phyloP scores from a whole-genome alignment of 92 coral and sea anemone species.

The Porites cylindrica region DNA sequence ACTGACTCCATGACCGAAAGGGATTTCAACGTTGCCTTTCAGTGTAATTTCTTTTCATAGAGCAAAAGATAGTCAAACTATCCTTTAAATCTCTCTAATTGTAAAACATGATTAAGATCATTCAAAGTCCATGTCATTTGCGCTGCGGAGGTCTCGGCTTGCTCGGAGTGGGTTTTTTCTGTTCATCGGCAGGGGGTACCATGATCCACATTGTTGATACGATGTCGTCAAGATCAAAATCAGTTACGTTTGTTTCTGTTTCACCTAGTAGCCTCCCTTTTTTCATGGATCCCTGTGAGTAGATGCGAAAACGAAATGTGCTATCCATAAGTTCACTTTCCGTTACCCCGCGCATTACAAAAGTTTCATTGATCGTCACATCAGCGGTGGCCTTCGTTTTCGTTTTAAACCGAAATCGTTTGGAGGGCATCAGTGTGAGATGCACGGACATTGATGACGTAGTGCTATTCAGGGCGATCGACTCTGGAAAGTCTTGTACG shows the following conservation, averaged over 20 bases:
- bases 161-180: constrained; percentile 24
- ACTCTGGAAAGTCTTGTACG: constrained; percentile 65
- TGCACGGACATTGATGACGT: constrained; percentile 68
- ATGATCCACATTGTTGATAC: constrained; percentile 69
- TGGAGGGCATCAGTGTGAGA: constrained; percentile 65
- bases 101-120: not conserved
- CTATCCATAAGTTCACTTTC: constrained; percentile 54
- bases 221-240: constrained; percentile 74
- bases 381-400: constrained; percentile 71
- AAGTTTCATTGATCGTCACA: constrained; percentile 68
- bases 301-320: constrained; percentile 65
- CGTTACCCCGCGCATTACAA: constrained; percentile 65
- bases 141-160: constrained; percentile 11
- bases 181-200: constrained; percentile 53
- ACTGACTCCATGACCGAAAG: too few species aligned
- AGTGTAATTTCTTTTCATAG: too few species aligned
- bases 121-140: not conserved
- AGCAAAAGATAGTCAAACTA: too few species aligned
- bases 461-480: constrained; percentile 43
- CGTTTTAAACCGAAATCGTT: constrained; percentile 73
- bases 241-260: constrained; percentile 56
- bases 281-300: constrained; percentile 67
- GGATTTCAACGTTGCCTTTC: too few species aligned
- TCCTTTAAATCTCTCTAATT: too few species aligned
- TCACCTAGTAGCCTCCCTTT: constrained; percentile 70